phyloP scores from a whole-genome alignment of 2,888 invertebrate genomes.

The Embidobia sp. region DNA sequence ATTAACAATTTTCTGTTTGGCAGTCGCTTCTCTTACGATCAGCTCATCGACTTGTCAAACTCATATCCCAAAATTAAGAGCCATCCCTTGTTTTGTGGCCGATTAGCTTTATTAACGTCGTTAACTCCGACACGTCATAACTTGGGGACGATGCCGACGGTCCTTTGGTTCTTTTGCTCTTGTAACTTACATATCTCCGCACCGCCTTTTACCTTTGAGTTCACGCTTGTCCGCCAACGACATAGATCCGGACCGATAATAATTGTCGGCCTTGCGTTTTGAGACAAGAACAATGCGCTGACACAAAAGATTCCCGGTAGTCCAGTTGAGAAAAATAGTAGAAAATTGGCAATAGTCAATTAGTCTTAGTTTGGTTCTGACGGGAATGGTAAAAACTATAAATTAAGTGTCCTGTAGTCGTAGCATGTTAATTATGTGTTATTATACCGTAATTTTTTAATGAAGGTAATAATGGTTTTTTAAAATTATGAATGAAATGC shows the following conservation, averaged over 20 bases:
- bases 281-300: slow-evolving; percentile 46
- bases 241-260: slow-evolving; percentile 75
- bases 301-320: slow-evolving; percentile 55
- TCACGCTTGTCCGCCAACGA: slow-evolving; percentile 76
- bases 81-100: slow-evolving; percentile 32
- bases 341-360: no score
- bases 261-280: slow-evolving; percentile 62
- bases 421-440: no score
- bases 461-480: no score
- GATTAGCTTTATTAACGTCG: slow-evolving; percentile 54
- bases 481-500: no score
- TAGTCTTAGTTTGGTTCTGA: no score
- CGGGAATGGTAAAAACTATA: no score
- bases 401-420: no score
- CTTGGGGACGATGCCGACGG: slow-evolving; percentile 15
- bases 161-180: slow-evolving; percentile 18
- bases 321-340: no score
- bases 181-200: slow-evolving; percentile 71
- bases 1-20: no score
- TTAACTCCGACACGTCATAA: slow-evolving; percentile 58
- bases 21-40: no score
- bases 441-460: no score
- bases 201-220: slow-evolving; percentile 61
- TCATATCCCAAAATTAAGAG: slow-evolving; percentile 51
- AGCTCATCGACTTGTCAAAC: slow-evolving; percentile 28